Percentiles rank a stretch among this genome's conserved stretches.
These are phyloP conservation scores for Drosophila bipectinata DNA, from an alignment of 1,140 invertebrate genomes.

Conservation along the genomic window DNA sequence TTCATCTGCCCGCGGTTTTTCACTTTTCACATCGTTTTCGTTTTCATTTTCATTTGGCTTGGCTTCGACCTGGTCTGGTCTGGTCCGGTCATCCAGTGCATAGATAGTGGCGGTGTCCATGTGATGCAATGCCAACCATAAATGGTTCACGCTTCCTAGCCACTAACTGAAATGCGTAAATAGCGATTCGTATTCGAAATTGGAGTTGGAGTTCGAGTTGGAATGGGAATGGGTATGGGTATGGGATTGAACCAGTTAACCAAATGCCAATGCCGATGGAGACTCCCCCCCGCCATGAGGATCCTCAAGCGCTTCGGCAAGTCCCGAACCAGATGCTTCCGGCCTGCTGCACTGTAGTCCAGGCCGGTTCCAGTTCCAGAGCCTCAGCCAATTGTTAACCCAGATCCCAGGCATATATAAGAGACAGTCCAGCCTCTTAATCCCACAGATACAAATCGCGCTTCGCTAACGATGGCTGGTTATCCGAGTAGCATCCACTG, in stretches of 20 bases:
- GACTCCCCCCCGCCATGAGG: neutral
- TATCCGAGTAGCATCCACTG: conserved; percentile 24
- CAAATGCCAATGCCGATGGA: conserved; percentile 78
- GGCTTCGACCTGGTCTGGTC: neutral
- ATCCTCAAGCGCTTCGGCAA: conserved; percentile 7
- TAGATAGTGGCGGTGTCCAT: neutral
- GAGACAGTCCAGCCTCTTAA: conserved; percentile 3
- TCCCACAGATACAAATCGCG: conserved; percentile 53
- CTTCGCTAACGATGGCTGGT: conserved; percentile 27
- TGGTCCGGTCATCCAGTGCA: conserved; percentile 10
- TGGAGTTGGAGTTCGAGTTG: neutral
- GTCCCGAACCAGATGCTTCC: conserved; percentile 18
- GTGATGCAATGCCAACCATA: conserved; percentile 72
- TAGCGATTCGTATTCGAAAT: conserved; percentile 19
- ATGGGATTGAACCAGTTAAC: conserved; percentile 64
- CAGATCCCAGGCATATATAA: conserved; percentile 56
- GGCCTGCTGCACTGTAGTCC: conserved; percentile 19
- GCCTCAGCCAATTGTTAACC: conserved; percentile 45
- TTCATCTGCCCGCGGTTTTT: conserved; percentile 35
- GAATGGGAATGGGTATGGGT: neutral
- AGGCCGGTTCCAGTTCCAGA: conserved; percentile 12
- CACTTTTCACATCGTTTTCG: conserved; percentile 33
- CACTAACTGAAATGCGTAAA: conserved; percentile 40
- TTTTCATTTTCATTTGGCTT: conserved; percentile 17
- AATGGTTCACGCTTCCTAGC: conserved; percentile 74